Percentiles rank a stretch among this genome's conserved stretches.
Conservation (phyloP, 2,888 invertebrate species). For the Lasioglossum malachurum region DNA sequence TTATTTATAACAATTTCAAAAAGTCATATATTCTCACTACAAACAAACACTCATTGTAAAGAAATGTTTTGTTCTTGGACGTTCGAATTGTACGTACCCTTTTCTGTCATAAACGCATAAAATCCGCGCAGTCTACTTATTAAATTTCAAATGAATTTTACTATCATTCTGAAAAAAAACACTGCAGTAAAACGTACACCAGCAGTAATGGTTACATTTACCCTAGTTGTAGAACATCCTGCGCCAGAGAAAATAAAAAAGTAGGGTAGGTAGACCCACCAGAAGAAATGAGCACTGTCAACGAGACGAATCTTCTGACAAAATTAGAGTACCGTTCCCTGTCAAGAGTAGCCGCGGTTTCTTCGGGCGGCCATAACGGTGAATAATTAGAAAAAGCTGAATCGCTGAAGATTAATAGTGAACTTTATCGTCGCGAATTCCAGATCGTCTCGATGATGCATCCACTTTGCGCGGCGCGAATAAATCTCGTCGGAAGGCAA, state of each 20-base stretch:
- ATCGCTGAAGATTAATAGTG: slow-evolving; percentile 26
- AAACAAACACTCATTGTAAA: not conserved
- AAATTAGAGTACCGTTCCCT: slow-evolving; percentile 13
- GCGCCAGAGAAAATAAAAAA: not conserved
- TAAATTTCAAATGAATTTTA: no score
- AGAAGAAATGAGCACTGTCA: not conserved
- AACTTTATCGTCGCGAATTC: slow-evolving; percentile 32
- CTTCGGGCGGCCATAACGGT: slow-evolving; percentile 22
- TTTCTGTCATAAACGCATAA: no score
- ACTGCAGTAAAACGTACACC: no score
- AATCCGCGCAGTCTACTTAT: no score
- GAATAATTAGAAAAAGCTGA: slow-evolving; percentile 33
- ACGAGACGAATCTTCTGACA: not conserved
- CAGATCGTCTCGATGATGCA: slow-evolving; percentile 23
- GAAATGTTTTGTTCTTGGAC: no score
- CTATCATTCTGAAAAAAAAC: no score
- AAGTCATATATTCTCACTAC: not conserved
- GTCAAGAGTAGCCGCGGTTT: not conserved
- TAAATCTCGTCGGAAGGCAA: slow-evolving; percentile 7
- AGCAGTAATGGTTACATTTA: no score
- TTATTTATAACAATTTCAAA: not conserved
- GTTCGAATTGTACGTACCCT: no score
- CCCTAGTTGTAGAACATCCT: not conserved
- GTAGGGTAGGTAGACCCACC: not conserved
- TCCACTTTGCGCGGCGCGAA: slow-evolving; percentile 14